Base-by-base conservation (phyloP, 2,113 vertebrate species). In the Aptenodytes patagonicus region DNA sequence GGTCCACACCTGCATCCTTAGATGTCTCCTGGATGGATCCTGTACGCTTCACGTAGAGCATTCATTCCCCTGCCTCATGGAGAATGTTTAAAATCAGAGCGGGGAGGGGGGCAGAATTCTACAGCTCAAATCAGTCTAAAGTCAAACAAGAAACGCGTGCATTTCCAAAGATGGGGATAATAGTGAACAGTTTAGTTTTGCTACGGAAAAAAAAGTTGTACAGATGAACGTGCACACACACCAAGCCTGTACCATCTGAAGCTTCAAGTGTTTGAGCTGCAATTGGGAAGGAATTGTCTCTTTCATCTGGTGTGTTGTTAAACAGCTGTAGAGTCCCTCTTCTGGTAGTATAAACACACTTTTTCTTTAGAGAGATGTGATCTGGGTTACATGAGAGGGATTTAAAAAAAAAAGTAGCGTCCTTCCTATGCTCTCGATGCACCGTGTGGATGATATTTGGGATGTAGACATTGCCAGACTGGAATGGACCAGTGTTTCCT, bases 41-140 rank as follows among this genome's bases (percentile, higher is more conserved):
- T 7, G 0, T 9, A 15, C 11, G 12, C 24, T 29, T 58, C 31
- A 34, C 32, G 25, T 55, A 21, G 1, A 69, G 13, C 0, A 0
- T 13, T 73, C 34, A 17, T 42, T 60, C 26, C 36, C 17, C 46
- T 38, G 13, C 36, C 22, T 70, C 26, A 52, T 1, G 0, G 1
- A 70, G 28, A 84, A 47, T 31, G 64, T 32, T 25, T 34, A 62
- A 86, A 79, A 83, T 36, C 21, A 49, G 15, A 57, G 7, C 0
- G 0, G 24, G 28, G 12, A 81, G 5, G 6, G 32, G 12, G 28
- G 6, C 29, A 90, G 62, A 88, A 86, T 44, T 28, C 44, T 44
- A 52, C 44, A 76, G 70, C 24, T 72, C 54, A 38, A 60, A 78
- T 24, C 36, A 72, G 36, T 31, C 81, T 31, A 0, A 83, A 80